phyloP scores from a whole-genome alignment of 2,113 vertebrate genomes.

The Astur gentilis region DNA sequence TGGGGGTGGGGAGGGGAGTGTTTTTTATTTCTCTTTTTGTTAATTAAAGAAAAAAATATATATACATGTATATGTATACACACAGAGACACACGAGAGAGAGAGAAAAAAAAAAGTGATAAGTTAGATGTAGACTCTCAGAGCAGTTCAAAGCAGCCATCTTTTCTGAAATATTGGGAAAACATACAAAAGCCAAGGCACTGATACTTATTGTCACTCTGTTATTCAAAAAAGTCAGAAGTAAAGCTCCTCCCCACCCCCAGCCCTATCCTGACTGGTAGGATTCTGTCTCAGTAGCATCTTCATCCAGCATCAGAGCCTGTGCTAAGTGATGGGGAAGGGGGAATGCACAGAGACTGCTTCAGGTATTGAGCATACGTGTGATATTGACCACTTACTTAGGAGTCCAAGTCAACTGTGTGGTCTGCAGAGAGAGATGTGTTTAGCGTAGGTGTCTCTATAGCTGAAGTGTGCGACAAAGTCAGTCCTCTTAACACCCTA shows the following conservation, averaged over 20 bases:
- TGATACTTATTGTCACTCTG: background rate
- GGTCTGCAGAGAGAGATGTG: background rate
- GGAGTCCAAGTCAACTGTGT: background rate
- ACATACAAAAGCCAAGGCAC: background rate
- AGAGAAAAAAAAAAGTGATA: background rate
- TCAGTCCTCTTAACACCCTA: background rate
- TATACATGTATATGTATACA: rapidly evolving
- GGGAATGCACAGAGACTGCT: background rate
- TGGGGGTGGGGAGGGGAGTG: background rate
- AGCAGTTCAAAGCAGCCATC: background rate
- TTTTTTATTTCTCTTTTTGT: background rate
- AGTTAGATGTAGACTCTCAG: background rate
- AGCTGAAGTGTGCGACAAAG: background rate
- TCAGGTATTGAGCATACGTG: background rate
- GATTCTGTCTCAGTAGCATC: background rate
- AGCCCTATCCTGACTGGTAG: rapidly evolving
- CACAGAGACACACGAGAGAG: rapidly evolving
- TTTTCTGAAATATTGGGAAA: background rate
- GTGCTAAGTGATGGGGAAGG: background rate
- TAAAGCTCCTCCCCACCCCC: background rate
- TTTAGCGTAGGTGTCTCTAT: background rate
- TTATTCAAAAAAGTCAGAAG: background rate
- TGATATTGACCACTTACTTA: background rate
- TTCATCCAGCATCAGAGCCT: background rate
- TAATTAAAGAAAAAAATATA: background rate